Evolutionary conservation across 92 coral and sea anemone species (phyloP), one percentile per base, ranked within the genome.

Genomic region (Muricea muricata): DNA sequence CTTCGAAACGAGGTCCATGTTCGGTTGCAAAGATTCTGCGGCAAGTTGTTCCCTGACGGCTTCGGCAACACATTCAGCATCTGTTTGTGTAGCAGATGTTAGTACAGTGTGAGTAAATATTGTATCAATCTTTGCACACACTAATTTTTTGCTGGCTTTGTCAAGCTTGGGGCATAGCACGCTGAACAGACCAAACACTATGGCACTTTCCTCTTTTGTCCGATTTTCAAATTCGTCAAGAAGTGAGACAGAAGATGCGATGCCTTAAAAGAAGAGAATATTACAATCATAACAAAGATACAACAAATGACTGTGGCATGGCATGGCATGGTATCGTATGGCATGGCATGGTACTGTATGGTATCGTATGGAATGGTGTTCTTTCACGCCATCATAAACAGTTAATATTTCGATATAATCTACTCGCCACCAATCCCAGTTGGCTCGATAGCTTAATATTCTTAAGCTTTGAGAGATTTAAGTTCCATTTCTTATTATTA

Each of bases 51-150:
- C 98, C 82, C 93, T 90, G 18, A 97, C 84, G 87, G 90, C 93
- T 29, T 92, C 93, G 21, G 84, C 88, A 0, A 97, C 84, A 57
- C 85, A 83, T 28, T 97, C 90, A 24, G 91, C 92, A 12, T 93
- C 91, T 47, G 85, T 94, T 63, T 78, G 81, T 3, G 87, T 84
- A 46, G 88, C 91, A 9, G 94, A 92, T 97, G 93, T 92, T 70
- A 97, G 75, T 0, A 97, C 98, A 68, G 92, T 97, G 77, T 97
- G 99, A 8, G 92, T 89, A 41, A 97, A 97, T 41, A 94, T 94
- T n/a, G 87, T 54, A 75, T 97, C 99, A 12, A 94, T 91, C 18
- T 87, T 90, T 7, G 65, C 83, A 2, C 97, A 93, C 82, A 97
- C 91, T 55, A 87, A 33, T 41, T 87, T 91, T 68, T 81, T 88